These are phyloP conservation scores for Sparidentex hasta DNA, from an alignment of 2,797 vertebrate species.

Conservation along the genomic window DNA sequence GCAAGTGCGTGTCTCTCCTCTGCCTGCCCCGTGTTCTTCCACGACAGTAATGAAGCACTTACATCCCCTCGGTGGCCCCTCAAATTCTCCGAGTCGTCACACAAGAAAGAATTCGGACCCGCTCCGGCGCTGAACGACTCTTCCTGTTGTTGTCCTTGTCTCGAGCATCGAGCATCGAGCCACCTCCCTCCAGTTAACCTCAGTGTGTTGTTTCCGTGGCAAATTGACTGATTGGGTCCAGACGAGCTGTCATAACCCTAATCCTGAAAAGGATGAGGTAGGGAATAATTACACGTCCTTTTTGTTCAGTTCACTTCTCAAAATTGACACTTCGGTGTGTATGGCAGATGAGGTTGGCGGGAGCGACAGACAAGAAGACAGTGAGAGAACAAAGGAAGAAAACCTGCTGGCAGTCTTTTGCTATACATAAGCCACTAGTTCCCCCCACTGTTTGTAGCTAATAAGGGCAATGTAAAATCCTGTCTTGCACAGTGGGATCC, in stretches of 20 bases:
- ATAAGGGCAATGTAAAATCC: slow-evolving; percentile 80
- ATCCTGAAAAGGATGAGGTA: background rate
- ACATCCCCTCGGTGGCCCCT: slow-evolving; percentile 46
- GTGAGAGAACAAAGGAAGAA: slow-evolving; percentile 63
- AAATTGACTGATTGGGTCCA: slow-evolving; percentile 60
- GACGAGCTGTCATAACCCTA: slow-evolving; percentile 23
- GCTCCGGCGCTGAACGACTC: slow-evolving; percentile 8
- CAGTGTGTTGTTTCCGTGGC: slow-evolving; percentile 46
- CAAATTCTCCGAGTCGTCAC: slow-evolving; percentile 45
- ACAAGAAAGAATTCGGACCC: slow-evolving; percentile 35
- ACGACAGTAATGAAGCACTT: slow-evolving; percentile 59
- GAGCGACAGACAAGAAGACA: slow-evolving; percentile 36
- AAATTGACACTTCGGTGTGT: slow-evolving; percentile 43
- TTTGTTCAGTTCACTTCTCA: slow-evolving; percentile 55
- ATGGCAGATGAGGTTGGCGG: slow-evolving; percentile 32
- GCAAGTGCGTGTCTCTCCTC: slow-evolving; percentile 21
- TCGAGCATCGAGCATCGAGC: background rate
- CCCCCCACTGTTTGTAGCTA: slow-evolving; percentile 78
- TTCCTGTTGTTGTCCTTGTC: slow-evolving; percentile 31
- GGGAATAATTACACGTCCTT: slow-evolving; percentile 60
- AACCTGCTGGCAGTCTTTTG: slow-evolving; percentile 64
- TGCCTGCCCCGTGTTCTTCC: slow-evolving; percentile 27
- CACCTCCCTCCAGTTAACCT: slow-evolving; percentile 50
- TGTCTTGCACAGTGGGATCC: slow-evolving; percentile 66
- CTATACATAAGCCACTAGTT: slow-evolving; percentile 69